These are phyloP conservation scores for Limnephilus rhombicus DNA, from an alignment of 2,888 invertebrate genomes.

Conservation along the genomic window DNA sequence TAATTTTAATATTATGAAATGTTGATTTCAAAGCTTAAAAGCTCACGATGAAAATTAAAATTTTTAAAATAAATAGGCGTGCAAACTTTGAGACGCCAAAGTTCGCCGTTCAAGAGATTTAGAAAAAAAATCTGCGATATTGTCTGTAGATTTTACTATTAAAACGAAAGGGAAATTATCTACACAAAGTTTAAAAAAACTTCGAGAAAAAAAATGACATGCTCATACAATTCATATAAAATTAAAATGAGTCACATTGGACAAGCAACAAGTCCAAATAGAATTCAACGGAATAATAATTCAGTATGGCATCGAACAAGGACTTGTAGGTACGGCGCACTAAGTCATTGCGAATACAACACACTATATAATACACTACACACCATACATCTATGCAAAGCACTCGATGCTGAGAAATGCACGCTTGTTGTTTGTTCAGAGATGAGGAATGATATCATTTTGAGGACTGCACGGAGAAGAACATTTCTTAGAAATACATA, in stretches of 20 bases:
- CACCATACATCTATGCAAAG: background rate
- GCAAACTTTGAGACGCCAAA: background rate
- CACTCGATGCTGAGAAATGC: background rate
- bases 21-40: background rate
- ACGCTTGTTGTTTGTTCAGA: background rate
- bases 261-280: background rate
- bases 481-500: background rate
- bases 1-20: too few species aligned
- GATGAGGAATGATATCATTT: too few species aligned
- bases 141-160: background rate
- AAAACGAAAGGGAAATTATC: background rate
- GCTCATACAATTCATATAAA: background rate
- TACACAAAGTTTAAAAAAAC: background rate
- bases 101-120: background rate
- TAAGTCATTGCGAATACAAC: background rate
- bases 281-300: background rate
- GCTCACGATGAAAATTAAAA: background rate
- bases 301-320: background rate
- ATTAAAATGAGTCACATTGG: background rate
- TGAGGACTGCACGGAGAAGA: background rate
- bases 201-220: background rate
- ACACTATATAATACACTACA: background rate
- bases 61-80: too few species aligned
- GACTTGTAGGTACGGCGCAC: background rate
- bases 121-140: background rate